Evolutionary conservation across 2,888 invertebrate species (phyloP).

Genomic region (Pristionchus mayeri): DNA sequence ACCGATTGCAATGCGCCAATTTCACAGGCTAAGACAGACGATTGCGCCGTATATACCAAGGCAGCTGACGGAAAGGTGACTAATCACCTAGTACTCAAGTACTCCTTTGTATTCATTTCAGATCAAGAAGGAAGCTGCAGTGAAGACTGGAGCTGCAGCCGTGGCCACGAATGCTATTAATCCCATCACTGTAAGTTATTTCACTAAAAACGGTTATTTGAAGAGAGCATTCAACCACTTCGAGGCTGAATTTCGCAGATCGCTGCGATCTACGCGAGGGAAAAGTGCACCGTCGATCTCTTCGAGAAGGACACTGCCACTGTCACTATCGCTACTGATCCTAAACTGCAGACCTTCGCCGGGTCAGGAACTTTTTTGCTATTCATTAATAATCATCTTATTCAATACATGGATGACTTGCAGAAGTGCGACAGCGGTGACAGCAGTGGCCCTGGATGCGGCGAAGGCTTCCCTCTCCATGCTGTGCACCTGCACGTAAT

Average conservation of each 20-base stretch:
- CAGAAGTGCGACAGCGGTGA: background rate
- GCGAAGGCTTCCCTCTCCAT: background rate
- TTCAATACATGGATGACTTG: no score
- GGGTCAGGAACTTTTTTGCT: no score
- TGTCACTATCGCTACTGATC: no score
- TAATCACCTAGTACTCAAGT: background rate
- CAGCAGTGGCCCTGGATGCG: background rate
- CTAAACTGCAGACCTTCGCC: no score
- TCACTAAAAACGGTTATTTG: background rate
- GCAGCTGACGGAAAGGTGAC: background rate
- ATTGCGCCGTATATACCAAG: background rate
- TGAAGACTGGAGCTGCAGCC: background rate
- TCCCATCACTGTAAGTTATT: background rate
- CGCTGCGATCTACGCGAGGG: conserved; percentile 3
- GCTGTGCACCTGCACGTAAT: background rate
- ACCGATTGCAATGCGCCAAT: no score
- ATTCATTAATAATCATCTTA: no score
- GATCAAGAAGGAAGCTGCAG: background rate
- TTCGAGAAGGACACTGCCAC: no score
- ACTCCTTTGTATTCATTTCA: background rate
- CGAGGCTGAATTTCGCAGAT: background rate
- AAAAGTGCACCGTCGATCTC: background rate
- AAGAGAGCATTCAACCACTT: no score
- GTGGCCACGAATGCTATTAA: background rate
- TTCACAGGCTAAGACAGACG: background rate